Evolutionary conservation across 2,888 invertebrate species (phyloP), one percentile per base, ranked within the genome.

Genomic region (Orthosia gothica): DNA sequence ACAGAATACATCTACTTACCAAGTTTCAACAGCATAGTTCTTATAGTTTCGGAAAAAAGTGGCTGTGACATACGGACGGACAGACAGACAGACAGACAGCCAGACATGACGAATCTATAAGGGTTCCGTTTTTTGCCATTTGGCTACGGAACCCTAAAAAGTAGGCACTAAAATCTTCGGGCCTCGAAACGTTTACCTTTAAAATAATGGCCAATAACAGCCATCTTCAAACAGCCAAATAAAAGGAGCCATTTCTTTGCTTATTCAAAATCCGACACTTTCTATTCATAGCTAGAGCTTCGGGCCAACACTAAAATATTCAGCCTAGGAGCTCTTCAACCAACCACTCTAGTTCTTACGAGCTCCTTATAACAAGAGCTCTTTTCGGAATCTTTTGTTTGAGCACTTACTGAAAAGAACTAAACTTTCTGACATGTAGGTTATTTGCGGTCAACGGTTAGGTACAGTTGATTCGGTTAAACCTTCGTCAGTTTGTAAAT

Each of bases 361-460:
- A 40, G 40, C 52, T 70, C 72, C 65, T 58, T 52, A 23, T 40
- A 13, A 58, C 40, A 57, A 79, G 54, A 79, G 49, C 69, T 57
- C 81, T 79, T 74, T 73, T 4, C 4, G 45, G 32, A 70, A 47
- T 70, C 85, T 81, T 81, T 81, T 84, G 82, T 84, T 75, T 62
- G 58, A 67, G 32, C 59, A 26, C 76, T 81, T 70, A 61, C 40
- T 64, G 23, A 4, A 12, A 47, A 57, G 67, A 50, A 68, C 63
- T 74, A 45, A 52, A 57, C 61, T 67, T 74, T 68, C 15, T 74
- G 58, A 50, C 40, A 47, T 12, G 12, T 20, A 20, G 59, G 61
- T 73, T 59, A 80, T 54, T 47, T 65, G 84, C 23, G 74, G 81
- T 69, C 81, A 80, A 55, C 45, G 2, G 45, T 45, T 5, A 32